Evolutionary conservation across 2,888 invertebrate species (phyloP), one percentile per base, ranked within the genome.

Genomic region (Thyatira batis): DNA sequence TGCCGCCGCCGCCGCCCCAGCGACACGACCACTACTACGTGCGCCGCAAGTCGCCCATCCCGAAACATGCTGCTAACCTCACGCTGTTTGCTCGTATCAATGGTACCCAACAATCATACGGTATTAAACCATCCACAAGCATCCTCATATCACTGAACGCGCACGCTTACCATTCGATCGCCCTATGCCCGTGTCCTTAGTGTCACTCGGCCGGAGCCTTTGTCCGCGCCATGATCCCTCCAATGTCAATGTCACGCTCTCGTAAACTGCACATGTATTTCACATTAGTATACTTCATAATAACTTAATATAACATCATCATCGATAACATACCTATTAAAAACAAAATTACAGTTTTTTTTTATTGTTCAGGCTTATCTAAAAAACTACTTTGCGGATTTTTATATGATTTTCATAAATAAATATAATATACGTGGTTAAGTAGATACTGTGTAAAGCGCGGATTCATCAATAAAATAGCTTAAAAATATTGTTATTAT

Each of bases 1-100:
- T 89, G 79, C 89, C 89, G 62, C 90, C 89, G 73, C 90, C 89
- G 65, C 90, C 90, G 73, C 89, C 89, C 67, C 87, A 82, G 78
- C 85, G 87, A 74, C 87, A 87, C 77, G 89, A 90, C 83, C 85
- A 87, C 80, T 87, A 86, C 89, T 90, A 90, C 87, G 85, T 87
- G 82, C 90, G 91, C 78, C 89, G 91, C 85, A 89, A 88, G 84
- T 90, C 91, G 60, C 91, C 91, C 65, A 80, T 89, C 70, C 90
- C 89, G 67, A 79, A 85, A 63, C 89, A 89, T 73, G 76, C 82
- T 63, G 79, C 82, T 60, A 84, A 82, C 83, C 89, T 92, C 76
- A 81, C 91, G 76, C 85, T 92, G 79, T 90, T 89, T 84, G 82
- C 89, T 76, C 87, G 89, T 75, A 78, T 79, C 78, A 83, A 89